Evolutionary conservation across 2,888 invertebrate species (phyloP).

Genomic region (Pherbina coryleti): DNA sequence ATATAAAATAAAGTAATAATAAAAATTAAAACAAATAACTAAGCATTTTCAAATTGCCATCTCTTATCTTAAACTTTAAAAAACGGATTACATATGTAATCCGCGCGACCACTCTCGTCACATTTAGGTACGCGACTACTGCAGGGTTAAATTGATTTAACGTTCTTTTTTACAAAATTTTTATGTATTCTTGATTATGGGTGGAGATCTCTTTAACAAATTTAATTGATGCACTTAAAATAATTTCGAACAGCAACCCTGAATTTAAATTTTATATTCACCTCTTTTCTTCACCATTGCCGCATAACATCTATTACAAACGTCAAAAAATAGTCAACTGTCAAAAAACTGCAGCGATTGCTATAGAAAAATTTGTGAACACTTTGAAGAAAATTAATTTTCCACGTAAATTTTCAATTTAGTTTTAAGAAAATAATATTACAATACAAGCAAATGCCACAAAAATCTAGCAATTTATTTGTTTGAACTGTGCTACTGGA

Average conservation of each 20-base stretch:
- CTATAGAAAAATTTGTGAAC: not conserved
- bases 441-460: not conserved
- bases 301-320: not conserved
- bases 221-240: not conserved
- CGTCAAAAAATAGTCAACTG: constrained; percentile 5
- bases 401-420: not conserved
- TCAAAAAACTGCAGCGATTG: constrained; percentile 22
- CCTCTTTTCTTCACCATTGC: constrained; percentile 5
- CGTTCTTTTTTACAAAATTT: too few species aligned
- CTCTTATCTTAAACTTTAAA: too few species aligned
- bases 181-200: too few species aligned
- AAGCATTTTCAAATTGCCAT: too few species aligned
- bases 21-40: too few species aligned
- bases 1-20: too few species aligned
- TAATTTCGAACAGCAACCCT: not conserved
- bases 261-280: not conserved
- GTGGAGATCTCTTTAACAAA: too few species aligned
- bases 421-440: constrained; percentile 3
- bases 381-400: not conserved
- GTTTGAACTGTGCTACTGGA: not conserved
- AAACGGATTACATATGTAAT: too few species aligned
- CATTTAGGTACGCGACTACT: too few species aligned
- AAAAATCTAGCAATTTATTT: not conserved
- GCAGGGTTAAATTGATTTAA: too few species aligned
- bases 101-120: too few species aligned